Percentiles rank a stretch among this genome's conserved stretches.
phyloP scores from a whole-genome alignment of 2,888 invertebrate species.

The Pollenia griseotomentosa region DNA sequence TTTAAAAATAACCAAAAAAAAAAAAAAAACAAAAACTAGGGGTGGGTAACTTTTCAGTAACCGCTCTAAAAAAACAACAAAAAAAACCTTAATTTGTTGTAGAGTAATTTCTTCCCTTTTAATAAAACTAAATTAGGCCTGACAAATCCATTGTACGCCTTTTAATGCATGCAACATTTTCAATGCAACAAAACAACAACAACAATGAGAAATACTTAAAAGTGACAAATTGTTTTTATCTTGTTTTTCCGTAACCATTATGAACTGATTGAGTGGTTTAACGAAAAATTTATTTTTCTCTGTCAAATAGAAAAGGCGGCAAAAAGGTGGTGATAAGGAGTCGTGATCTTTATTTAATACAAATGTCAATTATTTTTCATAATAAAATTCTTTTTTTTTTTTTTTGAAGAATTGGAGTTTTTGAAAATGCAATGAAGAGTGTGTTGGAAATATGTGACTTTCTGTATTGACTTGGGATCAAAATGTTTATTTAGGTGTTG shows the following conservation, averaged over 20 bases:
- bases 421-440: not conserved
- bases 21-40: slow-evolving; percentile 19
- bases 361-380: slow-evolving; percentile 22
- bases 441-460: slow-evolving; percentile 41
- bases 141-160: slow-evolving; percentile 70
- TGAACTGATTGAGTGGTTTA: slow-evolving; percentile 67
- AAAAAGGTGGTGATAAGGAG: slow-evolving; percentile 26
- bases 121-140: slow-evolving; percentile 72
- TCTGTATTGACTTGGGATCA: slow-evolving; percentile 47
- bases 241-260: slow-evolving; percentile 42
- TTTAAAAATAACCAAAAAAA: not conserved
- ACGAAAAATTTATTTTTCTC: slow-evolving; percentile 54
- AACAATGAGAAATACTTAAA: slow-evolving; percentile 7
- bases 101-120: slow-evolving; percentile 42
- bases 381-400: not conserved
- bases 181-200: slow-evolving; percentile 41
- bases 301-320: not conserved
- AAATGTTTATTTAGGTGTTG: slow-evolving; percentile 63
- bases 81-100: slow-evolving; percentile 23
- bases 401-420: not conserved
- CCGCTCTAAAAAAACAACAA: not conserved
- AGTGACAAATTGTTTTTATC: slow-evolving; percentile 68
- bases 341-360: slow-evolving; percentile 33
- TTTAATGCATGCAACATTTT: slow-evolving; percentile 53
- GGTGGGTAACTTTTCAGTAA: slow-evolving; percentile 13